A percentile compares a stretch with the other conserved stretches of the same genome.
These are phyloP conservation scores for Bostrychus sinensis DNA, from an alignment of 2,113 vertebrate genomes.

Conservation along the genomic window DNA sequence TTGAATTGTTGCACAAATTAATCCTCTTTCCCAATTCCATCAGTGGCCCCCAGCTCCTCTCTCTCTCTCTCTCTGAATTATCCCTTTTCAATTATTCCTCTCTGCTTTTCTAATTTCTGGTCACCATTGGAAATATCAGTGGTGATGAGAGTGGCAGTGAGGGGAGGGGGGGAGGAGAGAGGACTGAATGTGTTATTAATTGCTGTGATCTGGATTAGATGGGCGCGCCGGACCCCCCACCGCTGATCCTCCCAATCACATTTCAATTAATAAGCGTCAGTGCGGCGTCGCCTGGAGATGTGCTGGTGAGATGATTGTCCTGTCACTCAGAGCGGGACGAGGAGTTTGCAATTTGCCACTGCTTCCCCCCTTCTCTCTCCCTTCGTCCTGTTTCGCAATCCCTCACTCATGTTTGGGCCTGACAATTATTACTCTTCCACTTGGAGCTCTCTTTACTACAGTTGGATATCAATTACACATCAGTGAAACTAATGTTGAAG, in stretches of 20 bases:
- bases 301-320: constrained; percentile 75
- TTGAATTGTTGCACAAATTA: constrained; percentile 71
- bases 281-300: constrained; percentile 73
- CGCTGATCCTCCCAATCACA: constrained; percentile 71
- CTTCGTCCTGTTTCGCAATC: constrained; percentile 24
- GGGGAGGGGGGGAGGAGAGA: constrained; percentile 37
- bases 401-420: constrained; percentile 48
- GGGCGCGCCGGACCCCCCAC: constrained; percentile 44
- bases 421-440: constrained; percentile 19
- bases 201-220: constrained; percentile 80
- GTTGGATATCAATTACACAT: constrained; percentile 22
- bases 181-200: constrained; percentile 74
- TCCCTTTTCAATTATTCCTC: constrained; percentile 73
- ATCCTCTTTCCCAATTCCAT: constrained; percentile 62
- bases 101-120: constrained; percentile 65
- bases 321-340: constrained; percentile 71
- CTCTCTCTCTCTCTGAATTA: constrained; percentile 59
- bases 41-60: constrained; percentile 51
- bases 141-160: constrained; percentile 45
- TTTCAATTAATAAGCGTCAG: constrained; percentile 81
- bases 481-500: background rate
- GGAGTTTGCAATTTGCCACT: constrained; percentile 64
- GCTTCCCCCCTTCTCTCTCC: constrained; percentile 36
- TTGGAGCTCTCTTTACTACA: constrained; percentile 33
- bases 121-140: constrained; percentile 67